Conservation (phyloP, 2,888 invertebrate species). For the Chloroclysta siterata region DNA sequence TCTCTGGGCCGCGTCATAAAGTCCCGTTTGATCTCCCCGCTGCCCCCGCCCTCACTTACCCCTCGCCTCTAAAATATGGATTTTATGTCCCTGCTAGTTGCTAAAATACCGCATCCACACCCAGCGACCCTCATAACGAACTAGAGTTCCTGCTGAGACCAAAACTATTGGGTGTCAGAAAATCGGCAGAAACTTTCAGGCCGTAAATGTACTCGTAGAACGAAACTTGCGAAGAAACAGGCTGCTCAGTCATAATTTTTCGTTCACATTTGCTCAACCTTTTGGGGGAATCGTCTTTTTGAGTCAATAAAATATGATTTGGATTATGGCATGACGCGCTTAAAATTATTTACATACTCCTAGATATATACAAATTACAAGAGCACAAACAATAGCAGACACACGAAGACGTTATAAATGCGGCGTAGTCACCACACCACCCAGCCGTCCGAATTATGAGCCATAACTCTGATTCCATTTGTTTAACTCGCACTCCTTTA, state of each 20-base stretch:
- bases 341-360: no score
- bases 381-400: constrained; percentile 53
- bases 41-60: constrained; percentile 49
- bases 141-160: constrained; percentile 25
- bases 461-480: constrained; percentile 82
- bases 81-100: constrained; percentile 79
- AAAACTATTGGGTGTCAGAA: constrained; percentile 30
- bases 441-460: constrained; percentile 70
- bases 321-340: not conserved
- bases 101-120: constrained; percentile 74
- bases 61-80: constrained; percentile 80
- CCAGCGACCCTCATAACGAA: constrained; percentile 73
- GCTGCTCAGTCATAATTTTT: constrained; percentile 7
- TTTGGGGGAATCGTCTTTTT: constrained; percentile 3
- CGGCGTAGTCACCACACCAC: constrained; percentile 68
- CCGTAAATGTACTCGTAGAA: constrained; percentile 4
- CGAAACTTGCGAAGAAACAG: constrained; percentile 24
- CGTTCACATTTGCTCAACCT: constrained; percentile 9
- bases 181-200: constrained; percentile 28
- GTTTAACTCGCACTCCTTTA: constrained; percentile 69
- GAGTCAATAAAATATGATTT: not conserved
- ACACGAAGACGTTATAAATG: constrained; percentile 58
- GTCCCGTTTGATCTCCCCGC: constrained; percentile 80
- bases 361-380: constrained; percentile 45
- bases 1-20: constrained; percentile 80